Evolutionary conservation across 2,797 vertebrate species (phyloP), one percentile per base, ranked within the genome.

Genomic region (Phalanger gymnotis): DNA sequence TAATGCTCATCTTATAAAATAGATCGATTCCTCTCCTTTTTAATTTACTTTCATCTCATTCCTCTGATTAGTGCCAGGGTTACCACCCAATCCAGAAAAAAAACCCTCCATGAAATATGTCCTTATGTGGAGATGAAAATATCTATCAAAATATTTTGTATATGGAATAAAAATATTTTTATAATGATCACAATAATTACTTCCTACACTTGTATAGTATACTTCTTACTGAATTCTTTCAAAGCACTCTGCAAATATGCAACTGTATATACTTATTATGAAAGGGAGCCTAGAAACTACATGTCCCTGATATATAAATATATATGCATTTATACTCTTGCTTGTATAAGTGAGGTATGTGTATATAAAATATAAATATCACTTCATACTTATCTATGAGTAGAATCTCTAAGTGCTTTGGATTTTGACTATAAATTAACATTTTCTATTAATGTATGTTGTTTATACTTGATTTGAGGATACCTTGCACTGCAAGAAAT

Each of bases 111-210:
- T 97, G 97, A 96, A 97, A 97, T 90, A 22, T 90, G 97, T 97
- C 94, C 93, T 97, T 97, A 97, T 96, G 98, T 95, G 97, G 94
- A 97, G 94, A 96, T 90, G 54, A 97, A 98, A 96, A 92, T 95
- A 97, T 97, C 93, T 61, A 97, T 97, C 95, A 95, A 97, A 98
- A 97, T 97, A 98, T 97, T 98, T 98, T 97, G 97, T 98, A 87
- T 96, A 90, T 0, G 14, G 93, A 97, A 96, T 91, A 58, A 97
- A 97, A 97, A 92, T 96, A 98, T 95, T 97, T 98, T 93, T 96
- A 97, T 97, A 97, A 97, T 97, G 95, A 94, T 98, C 97, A 97
- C 53, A 95, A 96, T 97, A 98, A 97, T 97, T 96, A 96, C 96
- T 97, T n/a, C 90, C 53, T 22, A 28, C 12, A 91, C 58, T 96